Evolutionary conservation across 2,888 invertebrate species (phyloP), one percentile per base, ranked within the genome.

Genomic region (Hesperia comma): DNA sequence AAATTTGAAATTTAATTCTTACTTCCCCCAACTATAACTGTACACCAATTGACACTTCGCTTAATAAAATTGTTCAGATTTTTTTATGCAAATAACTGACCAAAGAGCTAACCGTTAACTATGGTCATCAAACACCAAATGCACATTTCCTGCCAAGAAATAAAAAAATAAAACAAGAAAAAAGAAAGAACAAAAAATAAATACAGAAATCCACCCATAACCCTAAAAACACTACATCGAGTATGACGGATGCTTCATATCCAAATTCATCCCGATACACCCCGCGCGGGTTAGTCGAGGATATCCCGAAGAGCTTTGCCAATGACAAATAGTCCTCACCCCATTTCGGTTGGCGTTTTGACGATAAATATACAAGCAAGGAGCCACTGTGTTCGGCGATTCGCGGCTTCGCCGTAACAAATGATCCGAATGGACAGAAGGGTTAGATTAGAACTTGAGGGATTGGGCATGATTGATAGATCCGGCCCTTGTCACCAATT

Each of bases 291-390:
- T 66, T 53, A 53, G 26, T 49, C 8, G 60, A 33, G 71, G 70
- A 70, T 70, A 68, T 67, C 67, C 84, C 83, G 76, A 82, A 84
- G 84, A 87, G 87, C 87, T 88, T 87, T 86, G 85, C 84, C 89
- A 87, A 90, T 92, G 92, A 92, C 89, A 92, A 92, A 92, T 92
- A 84, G 91, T 90, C 79, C 74, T 79, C 81, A 76, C 85, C 87
- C 85, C 80, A 83, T 83, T 80, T 79, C 77, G 76, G 85, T 84
- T 87, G 89, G 86, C 91, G 79, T 89, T 90, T 86, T 88, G 88
- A 90, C 92, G 88, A 92, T 92, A 90, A 90, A 92, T 89, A 90
- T 88, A 84, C 86, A 82, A 91, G 86, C 85, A 86, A 86, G 88
- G 86, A 89, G 85, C 78, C 78, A 73, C 75, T 74, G 78, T 77